Base-by-base conservation (phyloP, 2,888 invertebrate species). In the Unio delphinus region DNA sequence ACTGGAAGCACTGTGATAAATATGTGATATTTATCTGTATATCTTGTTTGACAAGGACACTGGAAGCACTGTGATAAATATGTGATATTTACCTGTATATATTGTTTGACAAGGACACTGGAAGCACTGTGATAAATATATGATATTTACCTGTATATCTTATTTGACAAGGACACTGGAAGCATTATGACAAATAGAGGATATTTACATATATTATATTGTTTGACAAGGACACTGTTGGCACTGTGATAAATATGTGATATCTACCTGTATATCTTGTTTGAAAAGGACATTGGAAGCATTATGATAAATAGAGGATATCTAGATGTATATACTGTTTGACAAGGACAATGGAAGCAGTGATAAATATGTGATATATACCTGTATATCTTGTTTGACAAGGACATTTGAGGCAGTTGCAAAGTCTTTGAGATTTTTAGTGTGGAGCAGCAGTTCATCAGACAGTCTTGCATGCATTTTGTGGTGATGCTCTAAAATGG, bases 401-500 rank as follows among this genome's bases (percentile, higher is more conserved):
- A 98, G 96, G 77, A 93, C 94, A 87, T 95, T 95, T 3, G 98
- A 97, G 57, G 95, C 93, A 84, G 94, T 92, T 0, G 96, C 95
- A 90, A 98, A 97, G 86, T 97, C 96, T 88, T 96, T 97, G 69
- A 99, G 92, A 85, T 93, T 96, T 83, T 93, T 93, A 0, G 97
- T 95, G 81, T 98, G 92, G 70, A 93, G 91, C n/a, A 98, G 92
- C 95, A 99, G 96, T 85, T 98, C 96, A 83, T 97, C 95, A 0
- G 98, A 96, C 34, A 98, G 94, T 88, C 95, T 95, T 85, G 96
- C 96, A 87, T 98, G 98, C 90, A 95, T 93, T 79, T 94, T 93
- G 85, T 95, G 94, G 87, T 98, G 96, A 89, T 95, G 95, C 86
- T 95, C 94, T 67, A 98, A 91, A 18, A 96, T 90, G 45, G 94